A percentile compares a stretch with the other conserved stretches of the same genome.
Evolutionary conservation across 92 coral and sea anemone species (phyloP).

Genomic region (Palythoa heliodiscus): DNA sequence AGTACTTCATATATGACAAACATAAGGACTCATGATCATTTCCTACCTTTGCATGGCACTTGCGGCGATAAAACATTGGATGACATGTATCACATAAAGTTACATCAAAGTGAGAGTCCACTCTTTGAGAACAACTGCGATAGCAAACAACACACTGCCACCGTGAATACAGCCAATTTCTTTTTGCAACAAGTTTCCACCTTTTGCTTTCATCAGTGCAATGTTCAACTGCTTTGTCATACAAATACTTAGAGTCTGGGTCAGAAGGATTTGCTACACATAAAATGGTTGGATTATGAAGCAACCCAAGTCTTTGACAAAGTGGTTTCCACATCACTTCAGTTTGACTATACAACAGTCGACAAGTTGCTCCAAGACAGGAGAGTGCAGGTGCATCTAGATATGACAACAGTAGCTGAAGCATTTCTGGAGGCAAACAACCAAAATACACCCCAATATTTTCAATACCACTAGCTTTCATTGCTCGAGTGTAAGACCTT

Average conservation of each 20-base stretch:
- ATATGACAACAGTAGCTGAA: conserved; percentile 74
- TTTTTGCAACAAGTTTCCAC: conserved; percentile 80
- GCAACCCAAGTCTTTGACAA: conserved; percentile 70
- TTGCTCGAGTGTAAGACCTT: conserved; percentile 69
- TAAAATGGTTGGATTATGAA: conserved; percentile 74
- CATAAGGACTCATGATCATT: neutral
- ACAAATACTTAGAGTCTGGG: conserved; percentile 67
- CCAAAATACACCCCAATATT: conserved; percentile 88
- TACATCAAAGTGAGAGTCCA: conserved; percentile 89
- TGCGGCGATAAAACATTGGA: conserved; percentile 97
- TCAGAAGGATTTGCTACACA: conserved; percentile 88
- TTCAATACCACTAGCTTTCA: conserved; percentile 75
- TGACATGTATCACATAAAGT: conserved; percentile 95
- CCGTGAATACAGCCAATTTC: conserved; percentile 91
- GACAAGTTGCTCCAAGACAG: conserved; percentile 85
- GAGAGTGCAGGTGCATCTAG: conserved; percentile 96
- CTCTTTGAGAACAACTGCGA: conserved; percentile 88
- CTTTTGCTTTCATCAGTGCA: conserved; percentile 69
- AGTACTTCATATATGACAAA: no score
- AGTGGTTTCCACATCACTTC: conserved; percentile 86
- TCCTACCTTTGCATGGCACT: conserved; percentile 99
- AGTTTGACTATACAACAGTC: conserved; percentile 71
- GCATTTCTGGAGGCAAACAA: conserved; percentile 91
- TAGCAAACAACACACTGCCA: conserved; percentile 98
- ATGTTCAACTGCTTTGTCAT: conserved; percentile 87